Percentiles rank a stretch among this genome's conserved stretches.
Evolutionary conservation across 2,888 invertebrate genomes (phyloP).

Genomic region (Penaeus monodon): DNA sequence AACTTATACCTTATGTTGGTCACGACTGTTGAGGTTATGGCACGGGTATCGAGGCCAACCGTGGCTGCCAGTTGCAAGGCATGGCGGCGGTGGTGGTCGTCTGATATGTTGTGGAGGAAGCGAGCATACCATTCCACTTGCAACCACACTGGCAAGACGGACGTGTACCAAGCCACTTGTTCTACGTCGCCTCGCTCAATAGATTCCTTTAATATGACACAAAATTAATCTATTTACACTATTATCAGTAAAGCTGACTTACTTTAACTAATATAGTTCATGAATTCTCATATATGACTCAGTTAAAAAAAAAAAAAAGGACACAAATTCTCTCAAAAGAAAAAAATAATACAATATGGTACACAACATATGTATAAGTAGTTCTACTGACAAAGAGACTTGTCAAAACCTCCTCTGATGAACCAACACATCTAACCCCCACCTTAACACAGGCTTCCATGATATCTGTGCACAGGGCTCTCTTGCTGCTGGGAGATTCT

Average conservation of each 20-base stretch:
- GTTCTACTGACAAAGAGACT: not conserved
- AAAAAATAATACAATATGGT: no score
- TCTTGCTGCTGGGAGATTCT: slow-evolving; percentile 70
- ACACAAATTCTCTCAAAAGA: no score
- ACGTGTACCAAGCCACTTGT: slow-evolving; percentile 87
- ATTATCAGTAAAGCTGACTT: not conserved
- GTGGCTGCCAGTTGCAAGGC: slow-evolving; percentile 79
- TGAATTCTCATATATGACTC: no score
- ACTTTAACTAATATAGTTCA: not conserved
- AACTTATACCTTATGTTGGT: slow-evolving; percentile 76
- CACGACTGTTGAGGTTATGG: slow-evolving; percentile 86
- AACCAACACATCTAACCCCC: slow-evolving; percentile 19
- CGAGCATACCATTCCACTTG: slow-evolving; percentile 72
- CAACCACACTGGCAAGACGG: slow-evolving; percentile 79
- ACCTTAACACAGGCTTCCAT: slow-evolving; percentile 78
- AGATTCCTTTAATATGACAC: slow-evolving; percentile 44
- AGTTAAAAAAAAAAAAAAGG: no score
- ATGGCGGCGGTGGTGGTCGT: slow-evolving; percentile 67
- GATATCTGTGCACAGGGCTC: slow-evolving; percentile 81
- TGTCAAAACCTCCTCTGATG: not conserved
- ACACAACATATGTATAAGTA: no score
- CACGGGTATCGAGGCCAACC: slow-evolving; percentile 85
- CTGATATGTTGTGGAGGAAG: slow-evolving; percentile 69
- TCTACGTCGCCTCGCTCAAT: slow-evolving; percentile 80
- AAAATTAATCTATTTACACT: not conserved